phyloP scores from a whole-genome alignment of 2,888 invertebrate species.

The Caradrina clavipalpis region DNA sequence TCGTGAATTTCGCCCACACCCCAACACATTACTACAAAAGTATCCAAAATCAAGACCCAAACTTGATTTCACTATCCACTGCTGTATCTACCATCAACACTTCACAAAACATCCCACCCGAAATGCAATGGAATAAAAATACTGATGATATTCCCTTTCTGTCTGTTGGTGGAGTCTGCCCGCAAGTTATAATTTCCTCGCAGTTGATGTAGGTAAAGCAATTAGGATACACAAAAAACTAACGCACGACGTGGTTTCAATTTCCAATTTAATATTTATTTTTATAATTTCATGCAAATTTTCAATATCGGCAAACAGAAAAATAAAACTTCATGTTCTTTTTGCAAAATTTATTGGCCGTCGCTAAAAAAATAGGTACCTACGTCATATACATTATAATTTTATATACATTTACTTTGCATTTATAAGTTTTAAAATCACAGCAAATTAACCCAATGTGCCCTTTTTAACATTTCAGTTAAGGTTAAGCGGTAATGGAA shows the following conservation, averaged over 20 bases:
- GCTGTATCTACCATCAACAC: slow-evolving; percentile 21
- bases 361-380: slow-evolving; percentile 80
- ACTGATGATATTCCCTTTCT: slow-evolving; percentile 17
- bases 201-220: slow-evolving; percentile 71
- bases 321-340: slow-evolving; percentile 60
- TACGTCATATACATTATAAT: slow-evolving; percentile 70
- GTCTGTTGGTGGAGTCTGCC: slow-evolving; percentile 58
- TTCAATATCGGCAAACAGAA: slow-evolving; percentile 31
- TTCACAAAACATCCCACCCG: background rate
- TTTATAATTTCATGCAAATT: slow-evolving; percentile 65
- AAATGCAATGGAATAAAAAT: slow-evolving; percentile 54
- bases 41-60: slow-evolving; percentile 12
- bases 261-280: slow-evolving; percentile 63
- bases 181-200: slow-evolving; percentile 82
- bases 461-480: slow-evolving; percentile 42
- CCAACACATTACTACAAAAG: slow-evolving; percentile 23
- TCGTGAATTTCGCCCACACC: slow-evolving; percentile 72
- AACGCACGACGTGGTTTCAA: slow-evolving; percentile 53
- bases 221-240: slow-evolving; percentile 77
- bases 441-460: slow-evolving; percentile 67
- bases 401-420: slow-evolving; percentile 64
- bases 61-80: slow-evolving; percentile 42
- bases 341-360: slow-evolving; percentile 78
- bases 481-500: slow-evolving; percentile 16
- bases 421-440: slow-evolving; percentile 67